Base-by-base conservation (phyloP, 2,888 invertebrate genomes). In the Drosophila crucigera region DNA sequence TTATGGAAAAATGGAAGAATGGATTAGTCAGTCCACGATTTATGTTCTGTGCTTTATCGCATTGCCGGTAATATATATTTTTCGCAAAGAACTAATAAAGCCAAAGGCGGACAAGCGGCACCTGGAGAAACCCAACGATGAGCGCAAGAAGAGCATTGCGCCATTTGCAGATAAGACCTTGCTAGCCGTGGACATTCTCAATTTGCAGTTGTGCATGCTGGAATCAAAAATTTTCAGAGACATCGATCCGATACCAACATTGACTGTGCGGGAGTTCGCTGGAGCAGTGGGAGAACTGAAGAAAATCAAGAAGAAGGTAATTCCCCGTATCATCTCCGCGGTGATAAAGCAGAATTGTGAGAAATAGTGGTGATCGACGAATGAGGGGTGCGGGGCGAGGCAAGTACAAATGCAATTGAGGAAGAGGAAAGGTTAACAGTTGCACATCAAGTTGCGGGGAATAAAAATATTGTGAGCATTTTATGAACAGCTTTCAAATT, bases 401-500 rank as follows among this genome's bases (percentile, higher is more conserved):
- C 19, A 50, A 50, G 50, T 28, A 16, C 7, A 49, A 25, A n/a
- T 47, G 41, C n/a, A 4, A 28, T 16, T 16, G 31, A n/a, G 7
- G 37, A 37, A 5, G 5, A 35, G 16, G 6, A n/a, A 56, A 39
- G 39, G 28, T 28, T 61, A 30, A 47, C 22, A 52, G 41, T 49
- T 30, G 33, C 22, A 30, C 22, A 52, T 52, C 5, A 39, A 54
- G 7, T 61, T 67, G 28, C 4, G 58, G n/a, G 30, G 19, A 65
- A 62, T 66, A 74, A 55, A 59, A 39, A 39, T 54, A 30, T 76
- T 73, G 52, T 58, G 47, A 50, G 54, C 37, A 63, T 65, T 71
- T 79, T 37, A 65, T 58, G 59, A 68, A 39, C 59, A 59, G 60
- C 60, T 84, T 69, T 33, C 59, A 69, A 82, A 74, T 87, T 91